Evolutionary conservation across 2,113 vertebrate genomes (phyloP), one percentile per base, ranked within the genome.

Genomic region (Ellobius talpinus): DNA sequence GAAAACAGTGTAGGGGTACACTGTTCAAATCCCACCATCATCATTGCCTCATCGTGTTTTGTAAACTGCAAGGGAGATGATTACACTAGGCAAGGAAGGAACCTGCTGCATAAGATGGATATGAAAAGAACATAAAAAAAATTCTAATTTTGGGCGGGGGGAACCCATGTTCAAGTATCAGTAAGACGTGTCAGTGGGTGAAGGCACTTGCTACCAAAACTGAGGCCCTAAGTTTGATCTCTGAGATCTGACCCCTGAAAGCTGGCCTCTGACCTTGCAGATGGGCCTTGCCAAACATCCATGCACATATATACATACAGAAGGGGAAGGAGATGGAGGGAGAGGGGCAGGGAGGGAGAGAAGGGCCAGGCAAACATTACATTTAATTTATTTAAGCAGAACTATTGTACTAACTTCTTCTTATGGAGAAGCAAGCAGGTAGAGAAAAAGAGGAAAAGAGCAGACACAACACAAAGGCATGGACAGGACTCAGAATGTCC

Each of bases 61-160:
- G 39, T 78, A 74, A 93, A 74, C 3, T 81, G 5, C 29, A 42
- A 93, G 45, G 6, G 23, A 24, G 52, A 23, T 81, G 31, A 14
- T 29, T 81, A 29, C 70, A 8, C n/a, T 76, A 36, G 21, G 74
- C 33, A 61, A 74, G n/a, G 10, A 21, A 70, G 7, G 24, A 42
- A 36, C 3, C 23, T 95, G 33, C 29, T 68, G 4, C 23, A 29
- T 47, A 19, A 45, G 23, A 17, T 31, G 26, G 26, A 12, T 21
- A 4, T 17, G 31, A 50, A 17, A 86, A 12, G 42, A 12, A 33
- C 42, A 66, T 19, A 86, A 17, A 68, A 42, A 63, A 76, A 45
- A 1, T 42, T 16, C n/a, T 45, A 85, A 45, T 45, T 23, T 1
- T 65, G 1, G 3, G n/a, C 16, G 1, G 2, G 29, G 24, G 19